Conservation (phyloP, 2,888 invertebrate species). For the Philhelius pedissequus region DNA sequence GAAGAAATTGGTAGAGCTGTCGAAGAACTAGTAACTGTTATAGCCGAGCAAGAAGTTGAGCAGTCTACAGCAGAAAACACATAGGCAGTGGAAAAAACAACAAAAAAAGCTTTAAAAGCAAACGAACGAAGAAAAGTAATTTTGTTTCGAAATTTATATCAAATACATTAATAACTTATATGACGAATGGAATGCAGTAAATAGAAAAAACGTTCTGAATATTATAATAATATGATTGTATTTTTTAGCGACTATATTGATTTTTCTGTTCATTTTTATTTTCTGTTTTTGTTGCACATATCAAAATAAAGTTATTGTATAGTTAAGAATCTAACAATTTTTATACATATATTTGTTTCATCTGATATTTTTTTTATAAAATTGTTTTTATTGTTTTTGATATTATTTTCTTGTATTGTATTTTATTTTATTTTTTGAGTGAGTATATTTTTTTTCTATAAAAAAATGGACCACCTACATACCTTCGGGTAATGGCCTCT, state of each 20-base stretch:
- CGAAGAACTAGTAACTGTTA: slow-evolving; percentile 92
- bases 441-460: not conserved
- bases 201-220: slow-evolving; percentile 67
- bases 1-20: slow-evolving; percentile 93
- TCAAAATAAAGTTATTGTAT: slow-evolving; percentile 44
- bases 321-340: slow-evolving; percentile 29
- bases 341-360: slow-evolving; percentile 48
- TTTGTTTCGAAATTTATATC: slow-evolving; percentile 32
- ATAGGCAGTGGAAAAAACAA: slow-evolving; percentile 58
- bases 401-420: not conserved
- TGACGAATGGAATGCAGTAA: slow-evolving; percentile 18
- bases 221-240: slow-evolving; percentile 60
- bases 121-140: slow-evolving; percentile 37
- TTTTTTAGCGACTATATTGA: slow-evolving; percentile 21
- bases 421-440: not conserved
- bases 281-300: slow-evolving; percentile 53
- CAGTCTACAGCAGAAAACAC: slow-evolving; percentile 69
- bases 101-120: slow-evolving; percentile 70
- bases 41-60: slow-evolving; percentile 87
- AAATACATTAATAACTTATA: slow-evolving; percentile 42
- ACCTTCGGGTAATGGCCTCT: slow-evolving; percentile 12
- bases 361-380: slow-evolving; percentile 26
- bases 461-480: slow-evolving; percentile 48
- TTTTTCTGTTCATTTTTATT: slow-evolving; percentile 31
- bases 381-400: not conserved